Percentiles rank a stretch among this genome's conserved stretches.
phyloP scores from a whole-genome alignment of 2,113 vertebrate genomes.

The Thalassoma bifasciatum region DNA sequence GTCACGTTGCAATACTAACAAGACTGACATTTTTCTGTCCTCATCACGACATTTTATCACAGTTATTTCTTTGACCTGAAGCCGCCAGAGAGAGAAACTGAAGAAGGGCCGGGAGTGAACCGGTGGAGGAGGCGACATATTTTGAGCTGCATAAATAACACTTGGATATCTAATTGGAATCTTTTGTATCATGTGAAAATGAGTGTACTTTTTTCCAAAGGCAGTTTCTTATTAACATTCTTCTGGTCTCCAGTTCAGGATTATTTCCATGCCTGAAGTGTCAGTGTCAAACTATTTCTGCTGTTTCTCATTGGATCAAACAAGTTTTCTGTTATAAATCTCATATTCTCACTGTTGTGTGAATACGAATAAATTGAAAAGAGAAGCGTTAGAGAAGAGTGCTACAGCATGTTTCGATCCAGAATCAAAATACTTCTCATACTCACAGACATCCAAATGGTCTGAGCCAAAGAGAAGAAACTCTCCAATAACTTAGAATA shows the following conservation, averaged over 20 bases:
- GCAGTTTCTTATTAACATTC: conserved; percentile 40
- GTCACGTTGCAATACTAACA: conserved; percentile 71
- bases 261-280: conserved; percentile 21
- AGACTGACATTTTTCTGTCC: conserved; percentile 73
- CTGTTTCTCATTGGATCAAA: conserved; percentile 11
- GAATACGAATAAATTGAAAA: conserved; percentile 26
- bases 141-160: conserved; percentile 31
- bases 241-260: conserved; percentile 15
- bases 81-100: conserved; percentile 37
- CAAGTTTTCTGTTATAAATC: conserved; percentile 16
- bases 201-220: conserved; percentile 25
- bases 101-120: conserved; percentile 35
- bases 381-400: no score
- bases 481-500: no score
- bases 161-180: conserved; percentile 43
- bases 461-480: no score
- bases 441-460: no score
- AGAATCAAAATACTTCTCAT: no score
- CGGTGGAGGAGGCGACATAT: conserved; percentile 27
- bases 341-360: conserved; percentile 29
- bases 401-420: no score
- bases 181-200: conserved; percentile 36
- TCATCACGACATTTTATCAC: conserved; percentile 76
- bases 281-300: conserved; percentile 14
- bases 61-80: conserved; percentile 63